Conservation (phyloP, 2,113 vertebrate genomes). For the Columba janthina region DNA sequence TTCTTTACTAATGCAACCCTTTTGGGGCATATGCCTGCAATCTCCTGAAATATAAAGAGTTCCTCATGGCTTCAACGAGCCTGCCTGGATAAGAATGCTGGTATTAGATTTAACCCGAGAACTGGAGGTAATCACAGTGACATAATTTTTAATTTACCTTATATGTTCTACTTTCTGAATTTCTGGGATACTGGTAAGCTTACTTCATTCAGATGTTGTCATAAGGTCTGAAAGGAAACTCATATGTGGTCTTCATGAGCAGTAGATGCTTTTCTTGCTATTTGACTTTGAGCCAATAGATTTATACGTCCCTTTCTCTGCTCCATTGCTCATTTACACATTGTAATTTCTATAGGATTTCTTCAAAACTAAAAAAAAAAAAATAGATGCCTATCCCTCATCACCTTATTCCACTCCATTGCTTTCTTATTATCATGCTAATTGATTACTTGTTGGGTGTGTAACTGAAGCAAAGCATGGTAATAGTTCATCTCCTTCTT, state of each 20-base stretch:
- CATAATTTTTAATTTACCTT: neutral
- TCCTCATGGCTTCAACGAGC: neutral
- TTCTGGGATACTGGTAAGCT: neutral
- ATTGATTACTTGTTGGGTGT: constrained; percentile 46
- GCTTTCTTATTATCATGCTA: constrained; percentile 50
- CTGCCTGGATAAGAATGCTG: neutral
- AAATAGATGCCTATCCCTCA: neutral
- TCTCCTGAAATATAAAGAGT: neutral
- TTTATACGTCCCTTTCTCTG: neutral
- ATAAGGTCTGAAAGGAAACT: neutral
- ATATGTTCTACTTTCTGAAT: neutral
- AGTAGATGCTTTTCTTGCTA: neutral
- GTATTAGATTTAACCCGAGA: neutral
- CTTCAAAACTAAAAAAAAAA: neutral
- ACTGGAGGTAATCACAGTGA: neutral
- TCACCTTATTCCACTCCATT: constrained; percentile 46
- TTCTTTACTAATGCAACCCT: neutral
- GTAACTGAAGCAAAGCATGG: constrained; percentile 8
- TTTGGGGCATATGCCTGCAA: neutral
- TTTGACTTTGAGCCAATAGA: neutral
- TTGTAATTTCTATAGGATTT: constrained; percentile 11
- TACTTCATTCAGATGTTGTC: neutral
- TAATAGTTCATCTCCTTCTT: neutral
- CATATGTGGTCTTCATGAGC: neutral
- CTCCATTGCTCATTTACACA: neutral